Conservation (phyloP, 2,113 vertebrate genomes). For the Rhegmatorhina hoffmannsi region DNA sequence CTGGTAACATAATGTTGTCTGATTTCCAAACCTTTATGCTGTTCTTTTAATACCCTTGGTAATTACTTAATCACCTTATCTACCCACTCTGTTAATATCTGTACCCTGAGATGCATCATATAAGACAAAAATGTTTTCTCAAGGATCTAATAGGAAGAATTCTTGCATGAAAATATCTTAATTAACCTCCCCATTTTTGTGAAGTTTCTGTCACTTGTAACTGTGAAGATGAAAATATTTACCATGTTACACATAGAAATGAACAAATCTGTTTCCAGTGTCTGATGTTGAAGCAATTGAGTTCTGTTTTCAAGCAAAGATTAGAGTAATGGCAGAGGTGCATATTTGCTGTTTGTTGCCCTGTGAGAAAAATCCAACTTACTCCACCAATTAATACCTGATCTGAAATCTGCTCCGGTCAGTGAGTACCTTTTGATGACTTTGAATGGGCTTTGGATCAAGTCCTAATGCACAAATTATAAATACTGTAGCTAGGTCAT, state of each 20-base stretch:
- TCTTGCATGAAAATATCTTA: not conserved
- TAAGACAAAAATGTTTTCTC: not conserved
- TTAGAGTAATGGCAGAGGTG: not conserved
- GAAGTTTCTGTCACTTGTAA: not conserved
- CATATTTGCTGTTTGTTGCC: not conserved
- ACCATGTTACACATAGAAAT: not conserved
- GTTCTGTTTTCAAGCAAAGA: not conserved
- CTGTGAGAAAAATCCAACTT: not conserved
- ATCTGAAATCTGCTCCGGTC: not conserved
- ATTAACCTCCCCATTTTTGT: not conserved
- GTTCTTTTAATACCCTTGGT: not conserved
- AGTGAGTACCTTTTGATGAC: not conserved
- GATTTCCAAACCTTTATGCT: not conserved
- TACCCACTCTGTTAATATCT: not conserved
- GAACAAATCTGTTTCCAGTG: not conserved
- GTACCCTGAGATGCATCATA: not conserved
- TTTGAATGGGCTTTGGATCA: slow-evolving; percentile 1
- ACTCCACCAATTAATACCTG: not conserved
- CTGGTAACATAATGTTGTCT: not conserved
- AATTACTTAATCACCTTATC: not conserved
- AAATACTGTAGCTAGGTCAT: not conserved
- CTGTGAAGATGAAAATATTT: not conserved
- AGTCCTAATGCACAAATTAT: not conserved
- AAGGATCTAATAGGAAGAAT: not conserved
- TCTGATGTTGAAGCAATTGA: not conserved